Percentiles rank a stretch among this genome's conserved stretches.
Conservation (phyloP, 2,888 invertebrate species). For the Abrostola triplasia region DNA sequence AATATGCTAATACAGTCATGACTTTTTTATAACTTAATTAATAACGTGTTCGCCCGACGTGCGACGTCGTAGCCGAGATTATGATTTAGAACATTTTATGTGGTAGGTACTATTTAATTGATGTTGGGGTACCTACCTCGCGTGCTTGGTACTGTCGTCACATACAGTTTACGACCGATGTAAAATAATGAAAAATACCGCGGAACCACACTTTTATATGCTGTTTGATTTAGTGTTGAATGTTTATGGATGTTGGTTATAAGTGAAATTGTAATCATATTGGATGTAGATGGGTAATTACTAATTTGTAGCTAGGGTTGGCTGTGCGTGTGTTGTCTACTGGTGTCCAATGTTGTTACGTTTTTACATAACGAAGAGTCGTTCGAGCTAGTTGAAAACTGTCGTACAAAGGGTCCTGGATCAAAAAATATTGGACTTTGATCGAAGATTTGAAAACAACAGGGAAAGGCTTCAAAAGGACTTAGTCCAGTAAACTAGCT, state of each 20-base stretch:
- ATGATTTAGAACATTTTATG: slow-evolving; percentile 85
- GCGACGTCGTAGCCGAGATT: slow-evolving; percentile 69
- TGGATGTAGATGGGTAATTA: slow-evolving; percentile 44
- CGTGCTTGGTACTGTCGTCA: slow-evolving; percentile 74
- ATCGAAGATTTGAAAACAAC: no score
- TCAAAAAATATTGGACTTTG: no score
- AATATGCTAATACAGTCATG: slow-evolving; percentile 86
- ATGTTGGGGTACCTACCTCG: slow-evolving; percentile 70
- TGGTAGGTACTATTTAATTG: slow-evolving; percentile 83
- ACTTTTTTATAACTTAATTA: slow-evolving; percentile 88
- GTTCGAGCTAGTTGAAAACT: no score
- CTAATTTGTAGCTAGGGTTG: slow-evolving; percentile 7
- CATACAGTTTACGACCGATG: slow-evolving; percentile 82
- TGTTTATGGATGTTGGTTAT: slow-evolving; percentile 66
- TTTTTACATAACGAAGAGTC: no score
- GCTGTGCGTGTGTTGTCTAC: not conserved
- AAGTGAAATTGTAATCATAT: slow-evolving; percentile 61
- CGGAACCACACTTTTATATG: slow-evolving; percentile 57
- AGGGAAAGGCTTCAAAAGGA: no score
- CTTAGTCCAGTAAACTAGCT: no score
- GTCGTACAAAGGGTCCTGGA: no score
- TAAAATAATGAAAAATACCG: slow-evolving; percentile 86
- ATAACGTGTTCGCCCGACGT: slow-evolving; percentile 78
- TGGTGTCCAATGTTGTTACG: no score
- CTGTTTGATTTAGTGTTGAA: slow-evolving; percentile 78